phyloP scores from a whole-genome alignment of 2,888 invertebrate species.

The Urechis unicinctus region DNA sequence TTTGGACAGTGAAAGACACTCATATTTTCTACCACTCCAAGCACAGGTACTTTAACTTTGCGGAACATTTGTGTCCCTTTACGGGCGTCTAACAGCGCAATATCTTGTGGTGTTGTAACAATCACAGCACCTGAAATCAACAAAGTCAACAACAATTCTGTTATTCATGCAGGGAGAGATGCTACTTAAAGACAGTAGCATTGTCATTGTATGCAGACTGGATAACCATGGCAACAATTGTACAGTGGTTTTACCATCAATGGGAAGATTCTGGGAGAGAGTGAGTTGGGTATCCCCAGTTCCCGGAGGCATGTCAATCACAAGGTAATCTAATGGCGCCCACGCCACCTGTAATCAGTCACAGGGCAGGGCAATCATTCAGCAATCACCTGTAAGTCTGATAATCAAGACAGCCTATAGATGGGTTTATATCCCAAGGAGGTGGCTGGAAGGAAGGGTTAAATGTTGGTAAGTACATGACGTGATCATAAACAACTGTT shows the following conservation, averaged over 20 bases:
- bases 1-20: constrained; percentile 67
- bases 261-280: constrained; percentile 78
- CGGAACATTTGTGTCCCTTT: constrained; percentile 83
- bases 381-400: no score
- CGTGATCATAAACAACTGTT: no score
- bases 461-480: not conserved
- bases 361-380: no score
- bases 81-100: constrained; percentile 77
- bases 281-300: constrained; percentile 94
- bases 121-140: constrained; percentile 66
- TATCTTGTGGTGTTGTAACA: constrained; percentile 86
- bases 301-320: constrained; percentile 93
- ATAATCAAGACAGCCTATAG: no score
- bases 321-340: constrained; percentile 78
- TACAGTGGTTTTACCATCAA: constrained; percentile 61
- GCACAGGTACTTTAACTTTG: constrained; percentile 62
- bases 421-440: no score
- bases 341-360: constrained; percentile 64
- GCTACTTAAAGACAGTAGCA: no score
- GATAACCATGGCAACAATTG: no score
- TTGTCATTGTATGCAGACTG: no score
- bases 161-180: no score
- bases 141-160: not conserved
- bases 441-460: not conserved
- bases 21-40: constrained; percentile 92